Evolutionary conservation across 2,888 invertebrate species (phyloP).

Genomic region (Syrphus vitripennis): DNA sequence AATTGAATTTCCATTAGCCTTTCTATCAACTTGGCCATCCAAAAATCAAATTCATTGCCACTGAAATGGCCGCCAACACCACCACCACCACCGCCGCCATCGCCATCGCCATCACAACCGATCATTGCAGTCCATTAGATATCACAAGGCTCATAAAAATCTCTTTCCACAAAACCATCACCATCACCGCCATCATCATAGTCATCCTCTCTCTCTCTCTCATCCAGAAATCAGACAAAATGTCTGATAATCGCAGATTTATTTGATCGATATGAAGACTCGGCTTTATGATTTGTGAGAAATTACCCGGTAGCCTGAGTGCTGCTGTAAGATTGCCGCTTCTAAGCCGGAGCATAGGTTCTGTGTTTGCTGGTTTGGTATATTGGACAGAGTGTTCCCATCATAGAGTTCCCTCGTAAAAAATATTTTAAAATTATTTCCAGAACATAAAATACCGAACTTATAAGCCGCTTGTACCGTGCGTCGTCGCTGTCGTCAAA

Average conservation of each 20-base stretch:
- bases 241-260: slow-evolving; percentile 65
- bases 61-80: background rate
- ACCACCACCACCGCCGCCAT: background rate
- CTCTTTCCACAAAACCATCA: background rate
- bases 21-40: background rate
- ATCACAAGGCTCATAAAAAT: background rate
- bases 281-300: slow-evolving; percentile 50
- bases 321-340: slow-evolving; percentile 42
- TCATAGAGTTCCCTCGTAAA: slow-evolving; percentile 25
- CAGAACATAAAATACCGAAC: slow-evolving; percentile 64
- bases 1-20: slow-evolving; percentile 32
- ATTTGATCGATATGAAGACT: slow-evolving; percentile 64
- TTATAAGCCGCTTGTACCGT: slow-evolving; percentile 13
- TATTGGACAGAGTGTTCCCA: background rate
- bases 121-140: slow-evolving; percentile 20
- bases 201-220: too few species aligned
- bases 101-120: background rate
- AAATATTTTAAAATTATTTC: slow-evolving; percentile 64
- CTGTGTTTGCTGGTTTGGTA: background rate
- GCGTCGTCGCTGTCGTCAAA: background rate
- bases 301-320: slow-evolving; percentile 60
- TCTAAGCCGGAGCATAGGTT: background rate
- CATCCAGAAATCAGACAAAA: slow-evolving; percentile 45
- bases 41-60: slow-evolving; percentile 27
- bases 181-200: background rate